Conservation (phyloP, 2,797 vertebrate species). For the Cryptoprocta ferox region DNA sequence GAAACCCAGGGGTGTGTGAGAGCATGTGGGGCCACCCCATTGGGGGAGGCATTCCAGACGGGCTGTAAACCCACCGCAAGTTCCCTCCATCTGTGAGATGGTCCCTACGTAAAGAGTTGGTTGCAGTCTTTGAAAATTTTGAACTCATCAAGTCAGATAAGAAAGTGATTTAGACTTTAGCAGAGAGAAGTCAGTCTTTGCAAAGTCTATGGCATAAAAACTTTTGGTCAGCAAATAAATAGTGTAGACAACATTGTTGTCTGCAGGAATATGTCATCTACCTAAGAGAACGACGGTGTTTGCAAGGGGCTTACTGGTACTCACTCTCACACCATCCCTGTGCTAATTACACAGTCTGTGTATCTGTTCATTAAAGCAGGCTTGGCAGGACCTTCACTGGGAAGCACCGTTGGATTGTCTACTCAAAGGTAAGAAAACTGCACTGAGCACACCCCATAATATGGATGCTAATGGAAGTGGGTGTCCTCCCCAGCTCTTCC, state of each 20-base stretch:
- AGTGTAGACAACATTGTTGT: not conserved
- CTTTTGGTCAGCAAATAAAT: not conserved
- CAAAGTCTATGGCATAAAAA: not conserved
- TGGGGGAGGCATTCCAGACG: not conserved
- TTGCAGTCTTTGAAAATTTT: not conserved
- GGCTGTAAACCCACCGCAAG: not conserved
- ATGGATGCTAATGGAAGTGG: constrained; percentile 42
- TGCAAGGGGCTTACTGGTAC: not conserved
- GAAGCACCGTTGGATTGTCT: constrained; percentile 52
- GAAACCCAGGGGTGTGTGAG: not conserved
- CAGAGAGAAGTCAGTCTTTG: not conserved
- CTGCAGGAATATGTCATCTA: not conserved
- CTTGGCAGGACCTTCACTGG: constrained; percentile 69
- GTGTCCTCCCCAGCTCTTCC: constrained; percentile 21
- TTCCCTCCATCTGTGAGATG: not conserved
- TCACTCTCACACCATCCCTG: not conserved
- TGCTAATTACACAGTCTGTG: constrained; percentile 49
- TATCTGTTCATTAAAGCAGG: constrained; percentile 67
- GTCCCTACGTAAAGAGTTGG: not conserved
- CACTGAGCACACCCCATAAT: constrained; percentile 27
- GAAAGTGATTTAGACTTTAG: not conserved
- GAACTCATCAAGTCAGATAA: not conserved
- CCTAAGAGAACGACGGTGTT: not conserved
- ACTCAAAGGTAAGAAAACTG: constrained; percentile 67
- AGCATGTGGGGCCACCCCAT: not conserved